phyloP scores from a whole-genome alignment of 1,140 invertebrate species.

The Ladona fulva region DNA sequence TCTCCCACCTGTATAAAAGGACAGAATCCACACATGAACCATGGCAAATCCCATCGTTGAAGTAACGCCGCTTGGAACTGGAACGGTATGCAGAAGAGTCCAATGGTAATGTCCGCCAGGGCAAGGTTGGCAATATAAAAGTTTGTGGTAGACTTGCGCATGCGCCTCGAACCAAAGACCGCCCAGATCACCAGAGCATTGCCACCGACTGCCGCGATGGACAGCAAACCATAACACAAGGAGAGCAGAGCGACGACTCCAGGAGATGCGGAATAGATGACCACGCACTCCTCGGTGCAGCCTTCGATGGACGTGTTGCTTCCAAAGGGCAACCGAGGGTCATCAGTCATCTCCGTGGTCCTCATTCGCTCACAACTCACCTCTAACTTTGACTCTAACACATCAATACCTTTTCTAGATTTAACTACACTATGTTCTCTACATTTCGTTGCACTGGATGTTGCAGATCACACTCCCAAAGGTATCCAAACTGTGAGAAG shows the following conservation, averaged over 20 bases:
- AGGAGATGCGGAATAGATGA: slow-evolving; percentile 40
- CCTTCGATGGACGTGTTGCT: no score
- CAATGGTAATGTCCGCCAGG: slow-evolving; percentile 39
- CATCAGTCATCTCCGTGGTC: no score
- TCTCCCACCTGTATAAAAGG: slow-evolving; percentile 49
- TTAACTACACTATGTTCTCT: no score
- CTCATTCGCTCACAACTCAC: no score
- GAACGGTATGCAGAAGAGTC: slow-evolving; percentile 41
- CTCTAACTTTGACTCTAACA: no score
- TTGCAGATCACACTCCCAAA: no score
- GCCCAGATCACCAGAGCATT: slow-evolving; percentile 47
- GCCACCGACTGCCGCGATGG: slow-evolving; percentile 43
- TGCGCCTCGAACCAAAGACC: slow-evolving; percentile 34
- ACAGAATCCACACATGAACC: slow-evolving; percentile 46
- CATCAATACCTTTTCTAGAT: no score
- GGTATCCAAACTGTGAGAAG: no score
- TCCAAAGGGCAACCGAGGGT: no score
- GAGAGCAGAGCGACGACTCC: slow-evolving; percentile 42
- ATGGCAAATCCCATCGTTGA: slow-evolving; percentile 45
- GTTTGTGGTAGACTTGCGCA: slow-evolving; percentile 44
- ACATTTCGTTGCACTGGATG: no score
- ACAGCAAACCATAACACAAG: slow-evolving; percentile 46
- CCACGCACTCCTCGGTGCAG: background rate
- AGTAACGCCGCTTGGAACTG: slow-evolving; percentile 48
- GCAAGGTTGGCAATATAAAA: slow-evolving; percentile 45